A percentile compares a stretch with the other conserved stretches of the same genome.
Conservation (phyloP, 2,113 vertebrate genomes). For the Hystrix cristata region DNA sequence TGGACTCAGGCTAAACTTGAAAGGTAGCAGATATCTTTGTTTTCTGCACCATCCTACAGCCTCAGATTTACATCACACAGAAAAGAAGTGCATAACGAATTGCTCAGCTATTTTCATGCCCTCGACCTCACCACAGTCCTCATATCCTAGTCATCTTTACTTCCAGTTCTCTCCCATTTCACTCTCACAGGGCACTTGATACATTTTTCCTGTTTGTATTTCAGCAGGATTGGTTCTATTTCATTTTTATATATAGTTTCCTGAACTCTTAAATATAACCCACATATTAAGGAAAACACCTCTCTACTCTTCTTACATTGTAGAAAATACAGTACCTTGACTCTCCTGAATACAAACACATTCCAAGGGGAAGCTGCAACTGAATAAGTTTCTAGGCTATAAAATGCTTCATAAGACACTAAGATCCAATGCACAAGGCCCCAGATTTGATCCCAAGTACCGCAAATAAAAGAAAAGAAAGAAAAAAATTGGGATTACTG, state of each 20-base stretch:
- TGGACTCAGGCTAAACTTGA: neutral
- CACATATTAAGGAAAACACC: conserved; percentile 35
- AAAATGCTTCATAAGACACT: neutral
- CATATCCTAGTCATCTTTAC: neutral
- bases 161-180: neutral
- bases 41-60: neutral
- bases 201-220: conserved; percentile 32
- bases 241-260: neutral
- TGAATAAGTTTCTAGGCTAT: neutral
- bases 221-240: neutral
- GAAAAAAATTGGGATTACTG: neutral
- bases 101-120: neutral
- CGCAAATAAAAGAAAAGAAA: neutral
- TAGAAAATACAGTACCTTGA: conserved; percentile 38
- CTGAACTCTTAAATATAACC: conserved; percentile 47
- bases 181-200: neutral
- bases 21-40: neutral
- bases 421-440: neutral
- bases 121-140: neutral
- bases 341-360: neutral
- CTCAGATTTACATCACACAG: neutral
- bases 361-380: neutral
- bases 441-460: neutral
- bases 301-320: neutral
- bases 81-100: neutral